Conservation (phyloP, 2,797 vertebrate genomes). For the Miopithecus talapoin region DNA sequence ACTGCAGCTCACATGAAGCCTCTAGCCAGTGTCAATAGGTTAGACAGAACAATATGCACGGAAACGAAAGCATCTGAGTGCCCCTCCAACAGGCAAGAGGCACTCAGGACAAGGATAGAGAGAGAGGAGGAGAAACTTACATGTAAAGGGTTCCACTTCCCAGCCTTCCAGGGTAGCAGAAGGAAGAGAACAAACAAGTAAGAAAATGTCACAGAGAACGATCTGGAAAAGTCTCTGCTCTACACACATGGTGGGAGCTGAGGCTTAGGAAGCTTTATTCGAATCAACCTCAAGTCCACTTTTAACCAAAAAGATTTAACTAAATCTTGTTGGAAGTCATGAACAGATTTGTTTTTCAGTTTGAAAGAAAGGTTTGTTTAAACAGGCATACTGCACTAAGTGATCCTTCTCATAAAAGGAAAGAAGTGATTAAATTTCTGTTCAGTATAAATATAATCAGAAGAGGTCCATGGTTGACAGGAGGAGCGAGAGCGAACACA, state of each 20-base stretch:
- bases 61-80: background rate
- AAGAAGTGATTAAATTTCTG: constrained; percentile 47
- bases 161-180: constrained; percentile 90
- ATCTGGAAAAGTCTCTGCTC: constrained; percentile 68
- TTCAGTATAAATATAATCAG: background rate
- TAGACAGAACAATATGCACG: background rate
- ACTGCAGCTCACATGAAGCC: background rate
- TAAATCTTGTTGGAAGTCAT: constrained; percentile 55
- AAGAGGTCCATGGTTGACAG: constrained; percentile 31
- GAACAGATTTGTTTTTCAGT: background rate
- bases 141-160: constrained; percentile 98
- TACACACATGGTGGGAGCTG: constrained; percentile 49
- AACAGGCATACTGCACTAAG: background rate
- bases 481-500: background rate
- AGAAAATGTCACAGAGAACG: constrained; percentile 73
- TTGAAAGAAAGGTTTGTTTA: constrained; percentile 2
- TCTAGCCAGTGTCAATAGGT: background rate
- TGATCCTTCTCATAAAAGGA: constrained; percentile 40
- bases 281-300: background rate
- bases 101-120: background rate
- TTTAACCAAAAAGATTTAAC: constrained; percentile 16
- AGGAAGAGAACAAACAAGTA: constrained; percentile 87
- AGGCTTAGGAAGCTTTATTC: background rate
- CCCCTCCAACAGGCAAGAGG: background rate
- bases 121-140: constrained; percentile 88